Base-by-base conservation (phyloP, 2,888 invertebrate species). In the Drosophila acutilabella region DNA sequence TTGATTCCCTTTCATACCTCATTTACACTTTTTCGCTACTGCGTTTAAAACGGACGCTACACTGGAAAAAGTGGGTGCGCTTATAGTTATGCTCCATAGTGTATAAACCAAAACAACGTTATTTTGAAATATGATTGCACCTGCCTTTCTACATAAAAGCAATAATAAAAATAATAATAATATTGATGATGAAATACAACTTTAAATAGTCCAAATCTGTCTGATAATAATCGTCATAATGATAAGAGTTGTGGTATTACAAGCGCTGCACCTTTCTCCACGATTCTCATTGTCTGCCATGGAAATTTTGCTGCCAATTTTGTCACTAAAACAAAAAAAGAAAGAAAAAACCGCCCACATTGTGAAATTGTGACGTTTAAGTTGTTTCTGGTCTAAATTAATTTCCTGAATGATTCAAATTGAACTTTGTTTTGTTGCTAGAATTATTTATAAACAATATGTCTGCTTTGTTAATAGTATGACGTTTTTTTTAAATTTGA, bases 341-440 rank as follows among this genome's bases (percentile, higher is more conserved):
- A 8, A 8, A 30, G 6, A 30, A 30, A 30, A 3, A 6, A 54
- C 54, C 76, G 71, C 71, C 71, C 76, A 75, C 76, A 71, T 60
- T 11, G 33, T 33, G 11, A 23, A 23, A 23, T 23, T 33, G 5
- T 53, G 45, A 10, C 26, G 1, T 53, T 48, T 26, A 45, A 30
- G 51, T 36, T 52, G 59, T 56, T 52, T 60, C 41, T 20, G 38
- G 18, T 54, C 53, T 45, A 44, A 40, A 73, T 57, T 23, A 50
- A 69, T 75, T 75, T 78, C 64, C 62, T 57, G 57, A 26, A 53
- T 68, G 68, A 75, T 60, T 64, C 52, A 51, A 57, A 60, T 56
- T 64, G 41, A 53, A 57, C 68, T 71, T 57, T 65, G 44, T 41
- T 18, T 53, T 45, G 48, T 14, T 18, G 13, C 50, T 64, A 51